Evolutionary conservation across 2,888 invertebrate genomes (phyloP), one percentile per base, ranked within the genome.

Genomic region (Congeria kusceri): DNA sequence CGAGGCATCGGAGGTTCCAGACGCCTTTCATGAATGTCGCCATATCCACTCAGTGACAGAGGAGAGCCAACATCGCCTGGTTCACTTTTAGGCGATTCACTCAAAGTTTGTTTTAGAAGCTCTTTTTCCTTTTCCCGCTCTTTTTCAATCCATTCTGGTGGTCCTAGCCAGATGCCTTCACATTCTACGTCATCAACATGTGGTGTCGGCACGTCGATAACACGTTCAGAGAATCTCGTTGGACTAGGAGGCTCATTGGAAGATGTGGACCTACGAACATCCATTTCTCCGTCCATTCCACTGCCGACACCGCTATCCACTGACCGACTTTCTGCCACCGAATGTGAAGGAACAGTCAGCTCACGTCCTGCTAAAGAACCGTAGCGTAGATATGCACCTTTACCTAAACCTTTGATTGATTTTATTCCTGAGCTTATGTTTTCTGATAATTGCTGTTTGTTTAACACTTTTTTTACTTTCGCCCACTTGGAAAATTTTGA

Each of bases 391-490:
- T 84, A 80, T 29, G 85, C 77, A 25, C 85, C 87, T 67, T 84
- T 86, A 18, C 87, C 88, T 44, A 88, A 79, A 25, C 88, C 88
- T 68, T 87, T 86, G 15, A 88, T 81, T 23, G 88, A 84, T 83
- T 85, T 87, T 27, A 90, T 80, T 49, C 87, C 88, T 67, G 87
- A 87, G 57, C 86, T 87, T 67, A 90, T 79, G 70, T 89, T 88
- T 70, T 90, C 90, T 64, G 87, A 87, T 64, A 87, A 69, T 67
- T 88, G 91, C 79, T 87, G 90, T 20, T 90, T 88, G 11, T 87
- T 96, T 89, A 97, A 96, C 18, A 97, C 97, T 59, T 97, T 97
- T 93, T 97, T 97, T 13, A 97, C 97, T 94, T 96, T 96, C 0
- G 97, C 97, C 97, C 97, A 97, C 91, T 97, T 97, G 0, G 97